Percentiles rank a stretch among this genome's conserved stretches.
Conservation (phyloP, 2,888 invertebrate species). For the Corbicula japonica region DNA sequence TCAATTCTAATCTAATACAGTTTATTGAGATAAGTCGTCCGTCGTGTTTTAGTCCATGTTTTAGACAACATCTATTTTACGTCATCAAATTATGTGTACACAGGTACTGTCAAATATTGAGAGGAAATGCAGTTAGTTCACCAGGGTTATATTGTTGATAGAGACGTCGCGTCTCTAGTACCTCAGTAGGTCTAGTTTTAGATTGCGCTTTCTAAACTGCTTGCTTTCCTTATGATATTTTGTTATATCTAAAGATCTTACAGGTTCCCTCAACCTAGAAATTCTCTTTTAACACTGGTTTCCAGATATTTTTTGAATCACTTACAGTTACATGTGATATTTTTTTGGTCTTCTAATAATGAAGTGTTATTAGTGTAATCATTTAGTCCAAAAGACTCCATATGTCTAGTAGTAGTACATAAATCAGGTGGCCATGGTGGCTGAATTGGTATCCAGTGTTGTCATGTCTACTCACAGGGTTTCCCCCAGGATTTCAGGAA, state of each 20-base stretch:
- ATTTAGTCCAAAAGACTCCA: too few relatives aligned
- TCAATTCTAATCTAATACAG: too few relatives aligned
- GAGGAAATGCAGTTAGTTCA: slow-evolving; percentile 39
- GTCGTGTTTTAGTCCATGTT: too few relatives aligned
- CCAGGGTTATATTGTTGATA: slow-evolving; percentile 52
- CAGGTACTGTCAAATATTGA: slow-evolving; percentile 7
- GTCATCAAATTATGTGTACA: slow-evolving; percentile 60
- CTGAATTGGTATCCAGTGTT: too few relatives aligned
- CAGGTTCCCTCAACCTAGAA: not conserved
- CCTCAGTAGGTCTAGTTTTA: slow-evolving; percentile 25
- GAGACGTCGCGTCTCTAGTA: too few relatives aligned
- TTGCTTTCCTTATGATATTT: not conserved
- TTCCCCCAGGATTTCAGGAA: too few relatives aligned
- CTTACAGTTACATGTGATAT: not conserved
- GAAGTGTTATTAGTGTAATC: too few relatives aligned
- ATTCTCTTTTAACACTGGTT: not conserved
- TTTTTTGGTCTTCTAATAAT: too few relatives aligned
- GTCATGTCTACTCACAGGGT: too few relatives aligned
- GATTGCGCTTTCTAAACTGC: not conserved
- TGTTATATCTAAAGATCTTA: not conserved
- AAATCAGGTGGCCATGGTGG: too few relatives aligned
- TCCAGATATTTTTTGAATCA: not conserved
- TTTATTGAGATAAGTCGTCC: too few relatives aligned
- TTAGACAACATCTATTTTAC: slow-evolving; percentile 20
- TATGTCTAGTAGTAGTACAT: too few relatives aligned